Conservation (phyloP, 2,797 vertebrate genomes). For the Falco concolor region DNA sequence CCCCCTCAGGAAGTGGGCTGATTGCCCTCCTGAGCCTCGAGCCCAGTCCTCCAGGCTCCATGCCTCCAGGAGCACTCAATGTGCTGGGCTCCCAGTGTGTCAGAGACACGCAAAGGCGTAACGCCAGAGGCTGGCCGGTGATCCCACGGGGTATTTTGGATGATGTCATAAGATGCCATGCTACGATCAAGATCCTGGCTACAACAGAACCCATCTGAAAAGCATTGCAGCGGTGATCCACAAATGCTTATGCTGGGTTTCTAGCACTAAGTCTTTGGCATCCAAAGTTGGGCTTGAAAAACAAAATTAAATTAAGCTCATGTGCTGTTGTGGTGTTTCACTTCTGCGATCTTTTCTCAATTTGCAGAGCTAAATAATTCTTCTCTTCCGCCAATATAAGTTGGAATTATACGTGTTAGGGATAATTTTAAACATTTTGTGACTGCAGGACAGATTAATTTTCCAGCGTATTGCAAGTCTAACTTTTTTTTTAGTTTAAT, state of each 20-base stretch:
- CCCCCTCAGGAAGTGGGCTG: not conserved
- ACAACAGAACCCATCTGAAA: not conserved
- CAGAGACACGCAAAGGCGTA: rapidly evolving
- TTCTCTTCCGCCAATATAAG: not conserved
- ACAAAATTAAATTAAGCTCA: not conserved
- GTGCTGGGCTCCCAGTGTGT: rapidly evolving
- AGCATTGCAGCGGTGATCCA: not conserved
- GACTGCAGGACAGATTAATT: not conserved
- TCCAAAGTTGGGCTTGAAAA: not conserved
- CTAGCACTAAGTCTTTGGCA: not conserved
- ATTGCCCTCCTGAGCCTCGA: not conserved
- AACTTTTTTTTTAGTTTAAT: not conserved
- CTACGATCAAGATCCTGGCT: not conserved
- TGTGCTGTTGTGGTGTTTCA: not conserved
- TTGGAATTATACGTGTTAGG: not conserved
- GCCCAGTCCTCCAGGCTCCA: not conserved
- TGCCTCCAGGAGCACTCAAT: not conserved
- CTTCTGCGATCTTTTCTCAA: not conserved
- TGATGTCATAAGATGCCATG: too few relatives aligned
- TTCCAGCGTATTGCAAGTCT: not conserved
- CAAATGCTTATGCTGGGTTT: not conserved
- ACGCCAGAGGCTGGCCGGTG: not conserved
- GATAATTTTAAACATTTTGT: not conserved
- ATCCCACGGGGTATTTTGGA: not conserved
- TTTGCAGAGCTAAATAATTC: not conserved